Conservation (phyloP, 2,888 invertebrate genomes). For the Trichogramma evanescens region DNA sequence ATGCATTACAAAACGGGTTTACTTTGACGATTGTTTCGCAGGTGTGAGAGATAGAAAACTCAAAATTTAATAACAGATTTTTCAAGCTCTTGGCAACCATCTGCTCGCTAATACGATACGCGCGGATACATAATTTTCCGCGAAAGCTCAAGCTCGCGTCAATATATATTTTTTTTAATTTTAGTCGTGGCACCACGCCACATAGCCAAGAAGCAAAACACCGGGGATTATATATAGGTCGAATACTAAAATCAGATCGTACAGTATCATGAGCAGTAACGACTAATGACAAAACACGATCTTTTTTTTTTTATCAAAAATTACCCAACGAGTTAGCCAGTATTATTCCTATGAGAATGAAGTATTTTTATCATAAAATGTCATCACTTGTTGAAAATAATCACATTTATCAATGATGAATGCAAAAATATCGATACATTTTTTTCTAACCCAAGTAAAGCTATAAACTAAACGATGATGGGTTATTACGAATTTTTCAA, state of each 20-base stretch:
- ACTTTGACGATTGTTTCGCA: not conserved
- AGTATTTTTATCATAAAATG: no score
- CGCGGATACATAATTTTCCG: not conserved
- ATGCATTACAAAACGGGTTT: not conserved
- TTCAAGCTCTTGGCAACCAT: constrained; percentile 7
- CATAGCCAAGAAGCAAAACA: not conserved
- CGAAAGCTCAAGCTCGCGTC: not conserved
- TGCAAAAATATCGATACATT: no score
- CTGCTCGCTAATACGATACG: not conserved
- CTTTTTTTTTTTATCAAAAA: no score
- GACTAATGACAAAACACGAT: no score
- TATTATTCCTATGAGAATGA: no score
- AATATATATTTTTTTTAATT: constrained; percentile 8
- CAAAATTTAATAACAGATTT: constrained; percentile 11
- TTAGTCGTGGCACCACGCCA: constrained; percentile 3
- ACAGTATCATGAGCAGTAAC: constrained; percentile 10
- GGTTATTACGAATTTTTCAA: no score
- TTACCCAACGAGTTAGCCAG: no score
- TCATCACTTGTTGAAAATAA: no score
- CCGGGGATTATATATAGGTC: not conserved
- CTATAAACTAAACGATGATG: no score
- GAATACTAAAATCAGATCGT: constrained; percentile 24
- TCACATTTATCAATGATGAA: no score
- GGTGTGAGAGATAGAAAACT: not conserved
- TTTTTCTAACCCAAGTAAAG: no score